phyloP scores from a whole-genome alignment of 53 echinoderm and acorn worm genomes.

The Patiria pectinifera region DNA sequence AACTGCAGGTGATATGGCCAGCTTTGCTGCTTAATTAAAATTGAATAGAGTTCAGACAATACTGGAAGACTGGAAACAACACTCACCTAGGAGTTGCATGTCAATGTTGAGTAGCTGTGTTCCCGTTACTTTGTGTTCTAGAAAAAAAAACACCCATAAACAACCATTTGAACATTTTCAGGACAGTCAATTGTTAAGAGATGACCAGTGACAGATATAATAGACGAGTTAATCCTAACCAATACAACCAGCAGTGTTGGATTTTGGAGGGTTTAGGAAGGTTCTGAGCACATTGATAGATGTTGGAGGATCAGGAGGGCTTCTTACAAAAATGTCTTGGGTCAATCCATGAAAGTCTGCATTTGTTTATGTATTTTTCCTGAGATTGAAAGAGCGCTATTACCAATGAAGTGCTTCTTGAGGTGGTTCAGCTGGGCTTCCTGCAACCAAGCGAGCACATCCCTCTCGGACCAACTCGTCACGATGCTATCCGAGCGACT shows the following conservation, averaged over 20 bases:
- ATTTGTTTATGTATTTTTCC: not conserved
- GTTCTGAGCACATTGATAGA: too few species aligned
- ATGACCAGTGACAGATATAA: not conserved
- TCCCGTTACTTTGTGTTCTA: conserved; percentile 81
- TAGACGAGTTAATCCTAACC: not conserved
- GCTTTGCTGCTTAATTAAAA: not conserved
- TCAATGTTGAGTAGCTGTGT: conserved; percentile 83
- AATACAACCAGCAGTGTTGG: too few species aligned
- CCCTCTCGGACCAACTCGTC: conserved; percentile 34
- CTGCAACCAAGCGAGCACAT: conserved; percentile 40
- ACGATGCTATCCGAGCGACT: conserved; percentile 49
- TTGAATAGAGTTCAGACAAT: not conserved
- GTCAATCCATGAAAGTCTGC: not conserved
- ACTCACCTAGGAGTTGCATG: conserved; percentile 87
- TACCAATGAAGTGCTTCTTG: conserved; percentile 50
- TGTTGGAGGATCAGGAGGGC: too few species aligned
- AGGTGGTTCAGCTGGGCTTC: conserved; percentile 46
- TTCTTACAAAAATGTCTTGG: too few species aligned
- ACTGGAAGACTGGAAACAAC: not conserved
- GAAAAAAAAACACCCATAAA: not conserved
- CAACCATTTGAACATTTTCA: too few species aligned
- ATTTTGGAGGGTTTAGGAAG: too few species aligned
- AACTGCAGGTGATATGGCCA: too few species aligned
- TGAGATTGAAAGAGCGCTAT: not conserved
- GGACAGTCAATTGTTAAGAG: not conserved